These are phyloP conservation scores for Lamprotornis superbus DNA, from an alignment of 2,113 vertebrate species.

Conservation along the genomic window DNA sequence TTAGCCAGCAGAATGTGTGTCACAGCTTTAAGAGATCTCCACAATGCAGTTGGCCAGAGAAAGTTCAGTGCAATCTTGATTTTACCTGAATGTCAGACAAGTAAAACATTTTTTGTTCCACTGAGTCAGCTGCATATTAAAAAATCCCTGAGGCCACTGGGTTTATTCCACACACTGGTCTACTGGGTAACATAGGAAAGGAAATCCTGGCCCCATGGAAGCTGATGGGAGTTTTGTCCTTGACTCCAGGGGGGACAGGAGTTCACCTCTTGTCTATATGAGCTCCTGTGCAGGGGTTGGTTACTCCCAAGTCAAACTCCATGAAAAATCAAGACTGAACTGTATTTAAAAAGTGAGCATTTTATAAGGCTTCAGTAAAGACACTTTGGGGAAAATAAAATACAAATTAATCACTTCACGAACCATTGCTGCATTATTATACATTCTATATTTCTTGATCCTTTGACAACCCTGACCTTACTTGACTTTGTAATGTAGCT, in stretches of 20 bases:
- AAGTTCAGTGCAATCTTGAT: neutral
- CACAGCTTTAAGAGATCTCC: neutral
- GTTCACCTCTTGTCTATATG: neutral
- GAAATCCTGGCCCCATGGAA: neutral
- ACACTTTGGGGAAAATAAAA: constrained; percentile 62
- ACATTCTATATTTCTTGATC: constrained; percentile 30
- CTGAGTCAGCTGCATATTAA: neutral
- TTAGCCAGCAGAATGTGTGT: neutral
- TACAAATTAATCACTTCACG: constrained; percentile 63
- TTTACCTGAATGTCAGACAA: neutral
- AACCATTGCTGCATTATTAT: constrained; percentile 60
- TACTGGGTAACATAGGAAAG: neutral
- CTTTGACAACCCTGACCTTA: constrained; percentile 47
- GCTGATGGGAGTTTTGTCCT: constrained; percentile 13
- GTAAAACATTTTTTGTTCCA: neutral
- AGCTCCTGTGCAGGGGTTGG: neutral
- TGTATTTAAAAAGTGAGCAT: constrained; percentile 18
- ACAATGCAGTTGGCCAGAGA: neutral
- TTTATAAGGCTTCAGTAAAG: constrained; percentile 36
- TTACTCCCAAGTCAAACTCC: constrained; percentile 13
- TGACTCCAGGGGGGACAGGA: neutral
- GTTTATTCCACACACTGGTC: neutral
- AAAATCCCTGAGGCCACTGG: neutral
- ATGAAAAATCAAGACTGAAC: neutral
- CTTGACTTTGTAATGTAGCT: constrained; percentile 9